Evolutionary conservation across 2,797 vertebrate genomes (phyloP).

Genomic region (Chrosomus eos): DNA sequence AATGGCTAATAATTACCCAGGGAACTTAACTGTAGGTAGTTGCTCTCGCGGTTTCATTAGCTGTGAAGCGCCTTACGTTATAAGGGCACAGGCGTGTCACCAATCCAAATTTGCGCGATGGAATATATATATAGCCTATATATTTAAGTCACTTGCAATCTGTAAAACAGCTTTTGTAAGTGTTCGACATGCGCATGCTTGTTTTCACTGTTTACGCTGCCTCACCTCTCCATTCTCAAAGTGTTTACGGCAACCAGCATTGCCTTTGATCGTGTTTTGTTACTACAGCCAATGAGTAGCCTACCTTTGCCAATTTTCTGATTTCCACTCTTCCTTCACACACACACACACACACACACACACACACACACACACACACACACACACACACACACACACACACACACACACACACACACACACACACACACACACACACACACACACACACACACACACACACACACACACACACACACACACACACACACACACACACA

Average conservation of each 20-base stretch:
- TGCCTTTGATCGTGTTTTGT: slow-evolving; percentile 22
- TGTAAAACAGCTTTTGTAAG: slow-evolving; percentile 19
- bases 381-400: too few species aligned
- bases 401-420: too few species aligned
- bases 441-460: too few species aligned
- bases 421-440: not conserved
- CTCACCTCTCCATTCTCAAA: slow-evolving; percentile 33
- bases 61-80: slow-evolving; percentile 26
- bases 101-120: not conserved
- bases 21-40: slow-evolving; percentile 67
- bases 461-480: not conserved
- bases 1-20: slow-evolving; percentile 92
- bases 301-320: slow-evolving; percentile 45
- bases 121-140: not conserved
- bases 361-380: too few species aligned
- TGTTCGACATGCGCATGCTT: slow-evolving; percentile 29
- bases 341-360: too few species aligned
- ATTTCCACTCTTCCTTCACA: slow-evolving; percentile 5
- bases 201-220: slow-evolving; percentile 33
- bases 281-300: slow-evolving; percentile 29
- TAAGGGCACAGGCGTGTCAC: not conserved
- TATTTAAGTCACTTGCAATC: not conserved
- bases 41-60: slow-evolving; percentile 73
- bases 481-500: too few species aligned
- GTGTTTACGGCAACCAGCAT: slow-evolving; percentile 11